These are phyloP conservation scores for Gnatocerus cornutus DNA, from an alignment of 2,888 invertebrate species.

Conservation along the genomic window DNA sequence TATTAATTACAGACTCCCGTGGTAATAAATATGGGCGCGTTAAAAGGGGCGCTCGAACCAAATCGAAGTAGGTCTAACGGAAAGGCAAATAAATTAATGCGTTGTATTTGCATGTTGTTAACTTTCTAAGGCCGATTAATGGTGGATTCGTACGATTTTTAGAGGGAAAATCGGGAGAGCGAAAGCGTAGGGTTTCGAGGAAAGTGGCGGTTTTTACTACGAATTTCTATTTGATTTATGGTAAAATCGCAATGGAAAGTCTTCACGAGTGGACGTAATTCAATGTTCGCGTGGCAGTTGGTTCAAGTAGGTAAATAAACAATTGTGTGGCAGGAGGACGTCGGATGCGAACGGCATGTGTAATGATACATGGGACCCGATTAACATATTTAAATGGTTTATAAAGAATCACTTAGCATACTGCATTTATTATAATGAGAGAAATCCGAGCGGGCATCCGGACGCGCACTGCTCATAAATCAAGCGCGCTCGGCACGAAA, in stretches of 20 bases:
- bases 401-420: slow-evolving; percentile 53
- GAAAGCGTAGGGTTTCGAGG: slow-evolving; percentile 29
- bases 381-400: slow-evolving; percentile 56
- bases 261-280: slow-evolving; percentile 26
- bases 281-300: slow-evolving; percentile 43
- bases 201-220: slow-evolving; percentile 22
- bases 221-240: slow-evolving; percentile 43
- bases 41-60: slow-evolving; percentile 32
- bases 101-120: slow-evolving; percentile 57
- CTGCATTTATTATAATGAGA: slow-evolving; percentile 54
- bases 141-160: slow-evolving; percentile 12
- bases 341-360: slow-evolving; percentile 49
- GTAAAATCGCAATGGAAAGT: slow-evolving; percentile 29
- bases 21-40: slow-evolving; percentile 31
- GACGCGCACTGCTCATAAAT: slow-evolving; percentile 1
- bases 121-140: slow-evolving; percentile 54
- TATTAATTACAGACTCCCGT: slow-evolving; percentile 42
- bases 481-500: too few relatives aligned
- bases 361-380: slow-evolving; percentile 50
- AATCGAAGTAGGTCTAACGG: slow-evolving; percentile 56
- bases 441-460: slow-evolving; percentile 46
- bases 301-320: slow-evolving; percentile 44
- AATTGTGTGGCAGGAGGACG: slow-evolving; percentile 38
- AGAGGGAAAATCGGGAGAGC: slow-evolving; percentile 27
- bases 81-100: slow-evolving; percentile 56